Evolutionary conservation across 2,113 vertebrate genomes (phyloP).

Genomic region (Corythoichthys haematopterus): DNA sequence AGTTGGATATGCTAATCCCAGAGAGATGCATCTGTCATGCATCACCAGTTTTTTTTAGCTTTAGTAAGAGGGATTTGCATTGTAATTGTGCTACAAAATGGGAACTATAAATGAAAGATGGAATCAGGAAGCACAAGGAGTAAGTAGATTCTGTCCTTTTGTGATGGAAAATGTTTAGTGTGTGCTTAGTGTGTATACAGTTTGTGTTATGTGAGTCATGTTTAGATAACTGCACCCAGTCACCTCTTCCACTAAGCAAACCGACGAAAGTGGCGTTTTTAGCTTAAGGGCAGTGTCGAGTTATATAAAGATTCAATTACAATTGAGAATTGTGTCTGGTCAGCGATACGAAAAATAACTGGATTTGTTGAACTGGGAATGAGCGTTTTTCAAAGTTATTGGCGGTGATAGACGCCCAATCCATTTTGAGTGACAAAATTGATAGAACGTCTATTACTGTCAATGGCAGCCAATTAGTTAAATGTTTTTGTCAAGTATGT

Average conservation of each 20-base stretch:
- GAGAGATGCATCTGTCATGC: neutral
- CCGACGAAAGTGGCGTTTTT: neutral
- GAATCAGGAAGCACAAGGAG: neutral
- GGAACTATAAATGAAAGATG: neutral
- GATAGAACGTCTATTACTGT: no score
- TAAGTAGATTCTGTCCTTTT: neutral
- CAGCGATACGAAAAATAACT: neutral
- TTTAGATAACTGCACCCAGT: neutral
- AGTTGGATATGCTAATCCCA: neutral
- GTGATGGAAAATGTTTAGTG: neutral
- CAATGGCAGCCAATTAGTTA: no score
- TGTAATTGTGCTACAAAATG: neutral
- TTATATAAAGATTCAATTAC: constrained; percentile 1
- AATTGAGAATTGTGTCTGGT: neutral
- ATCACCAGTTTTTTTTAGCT: neutral
- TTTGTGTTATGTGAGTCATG: neutral
- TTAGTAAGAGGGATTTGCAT: neutral
- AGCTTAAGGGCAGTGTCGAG: neutral
- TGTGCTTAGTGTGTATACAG: neutral
- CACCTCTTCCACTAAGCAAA: constrained; percentile 11
- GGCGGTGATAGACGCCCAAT: no score
- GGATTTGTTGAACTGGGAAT: no score
- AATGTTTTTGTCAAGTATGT: no score
- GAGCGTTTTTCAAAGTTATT: no score
- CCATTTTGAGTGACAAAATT: no score